Evolutionary conservation across 2,888 invertebrate species (phyloP), one percentile per base, ranked within the genome.

Genomic region (Synanthedon tipuliformis): DNA sequence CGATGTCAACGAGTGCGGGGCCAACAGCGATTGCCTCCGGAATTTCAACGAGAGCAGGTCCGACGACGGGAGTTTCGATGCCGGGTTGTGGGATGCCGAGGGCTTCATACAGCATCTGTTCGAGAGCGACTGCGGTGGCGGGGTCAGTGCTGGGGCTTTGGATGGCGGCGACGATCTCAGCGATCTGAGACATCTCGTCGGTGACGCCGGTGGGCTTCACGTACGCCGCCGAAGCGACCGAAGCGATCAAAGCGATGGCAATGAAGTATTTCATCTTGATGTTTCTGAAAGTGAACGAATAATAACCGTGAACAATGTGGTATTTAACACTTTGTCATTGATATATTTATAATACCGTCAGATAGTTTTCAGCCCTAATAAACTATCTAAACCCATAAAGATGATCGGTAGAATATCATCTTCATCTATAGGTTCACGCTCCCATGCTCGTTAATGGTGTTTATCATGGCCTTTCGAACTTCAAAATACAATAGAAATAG

Each of bases 211-310:
- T 51, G 40, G 68, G 71, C 54, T 59, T 65, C 41, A 66, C 7
- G 53, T 57, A 50, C 51, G 64, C 64, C 57, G 73, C 75, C 58
- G 74, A 71, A 51, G 78, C 76, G 68, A 75, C 75, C 59, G 75
- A 64, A 60, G 66, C 78, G 65, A 78, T 63, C 49, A 78, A 62
- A 50, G 75, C 73, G 62, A 82, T 62, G 51, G 72, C 73, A 41
- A 76, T 50, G 61, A 82, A 63, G 73, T 64, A 77, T 72, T 81
- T 80, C 81, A 81, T 81, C 50, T 63, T 72, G 60, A 55, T 62
- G 62, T 51, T 61, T 61, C 69, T 74, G 65, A 3, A 48, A 12
- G n/a, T 12, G 12, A 53, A 41, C 15, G 18, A 12, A 7, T 13
- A 34, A 27, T 50, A 51, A 18, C n/a, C 45, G n/a, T 13, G 5